Evolutionary conservation across 2,888 invertebrate genomes (phyloP), one percentile per base, ranked within the genome.

Genomic region (Capitulum mitella): DNA sequence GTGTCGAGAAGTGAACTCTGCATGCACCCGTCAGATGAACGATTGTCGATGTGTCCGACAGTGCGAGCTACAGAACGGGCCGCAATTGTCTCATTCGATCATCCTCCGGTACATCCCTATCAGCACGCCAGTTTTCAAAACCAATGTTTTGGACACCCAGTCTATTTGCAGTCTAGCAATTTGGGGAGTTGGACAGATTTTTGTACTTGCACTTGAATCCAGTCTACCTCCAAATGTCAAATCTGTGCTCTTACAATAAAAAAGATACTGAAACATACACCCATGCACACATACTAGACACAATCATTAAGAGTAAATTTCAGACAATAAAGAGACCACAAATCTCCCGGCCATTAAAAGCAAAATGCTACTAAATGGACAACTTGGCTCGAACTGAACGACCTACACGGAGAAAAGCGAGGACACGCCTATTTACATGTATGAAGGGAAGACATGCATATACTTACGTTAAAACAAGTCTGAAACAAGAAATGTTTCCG

Each of bases 261-360:
- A 64, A 29, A 51, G 46, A 78, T 75, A 34, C 37, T 32, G 51
- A 75, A 37, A 54, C 70, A 77, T 61, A 43, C 48, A 37, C 64
- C 22, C 64, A 46, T 6, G 43, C 61, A 77, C 12, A 29, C 46
- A 61, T n/a, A 19, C 32, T 34, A 46, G 29, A 77, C 14, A 77
- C 16, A 40, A 40, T 12, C 26, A 37, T 43, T n/a, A 22, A 26
- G 10, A 29, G 8, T 32, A 37, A 14, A 26, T n/a, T 29, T 43
- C 6, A n/a, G 26, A 10, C 12, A 70, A 40, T 26, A 34, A 37
- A 22, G 26, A 37, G 3, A 43, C 37, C 16, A 22, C 1, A 22
- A 3, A 74, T 43, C n/a, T 43, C 6, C 19, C 12, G n/a, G 16
- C n/a, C 22, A 40, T 22, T 12, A n/a, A 43, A 22, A 32, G 8